Evolutionary conservation across 2,888 invertebrate genomes (phyloP), one percentile per base, ranked within the genome.

Genomic region (Cephus nigrinus): DNA sequence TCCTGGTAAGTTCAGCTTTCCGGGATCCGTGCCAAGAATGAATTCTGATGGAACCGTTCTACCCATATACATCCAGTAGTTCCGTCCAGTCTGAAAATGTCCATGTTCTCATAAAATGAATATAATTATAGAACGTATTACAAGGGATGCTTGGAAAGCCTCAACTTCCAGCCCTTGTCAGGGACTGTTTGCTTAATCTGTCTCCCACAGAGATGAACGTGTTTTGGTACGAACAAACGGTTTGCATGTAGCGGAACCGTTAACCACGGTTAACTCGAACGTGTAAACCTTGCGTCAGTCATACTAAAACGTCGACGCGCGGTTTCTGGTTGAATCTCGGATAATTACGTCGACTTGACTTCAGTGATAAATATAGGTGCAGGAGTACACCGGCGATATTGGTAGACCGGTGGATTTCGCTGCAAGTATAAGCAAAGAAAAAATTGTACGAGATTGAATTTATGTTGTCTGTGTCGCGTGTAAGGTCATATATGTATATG

Each of bases 201-300:
- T 75, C 23, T 55, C 23, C 55, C 55, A 23, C 23, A 55, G 55
- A 72, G 72, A 69, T 23, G 71, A 75, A 75, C 73, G 73, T 76
- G 75, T 75, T 71, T 78, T 73, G 75, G 33, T 69, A 72, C 36
- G 33, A 75, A 78, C 75, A 73, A 78, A 75, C 78, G 75, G 31
- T 33, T 71, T 33, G 69, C 69, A 32, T 69, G 32, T 69, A 69
- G 30, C 69, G 69, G 30, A 69, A 23, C 69, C 4, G 69, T 30
- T 31, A 12, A 71, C 12, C 23, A 55, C 55, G 9, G 55, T 55
- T 55, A 23, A 55, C 55, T 23, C 23, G 5, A 23, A 55, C 55
- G 55, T 55, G 55, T 55, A 55, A 23, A 55, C 23, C 23, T 55
- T 55, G 23, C 55, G 23, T 55, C 55, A 55, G 55, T 23, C 23